Conservation (phyloP, 2,888 invertebrate genomes). For the Dusona sp. region DNA sequence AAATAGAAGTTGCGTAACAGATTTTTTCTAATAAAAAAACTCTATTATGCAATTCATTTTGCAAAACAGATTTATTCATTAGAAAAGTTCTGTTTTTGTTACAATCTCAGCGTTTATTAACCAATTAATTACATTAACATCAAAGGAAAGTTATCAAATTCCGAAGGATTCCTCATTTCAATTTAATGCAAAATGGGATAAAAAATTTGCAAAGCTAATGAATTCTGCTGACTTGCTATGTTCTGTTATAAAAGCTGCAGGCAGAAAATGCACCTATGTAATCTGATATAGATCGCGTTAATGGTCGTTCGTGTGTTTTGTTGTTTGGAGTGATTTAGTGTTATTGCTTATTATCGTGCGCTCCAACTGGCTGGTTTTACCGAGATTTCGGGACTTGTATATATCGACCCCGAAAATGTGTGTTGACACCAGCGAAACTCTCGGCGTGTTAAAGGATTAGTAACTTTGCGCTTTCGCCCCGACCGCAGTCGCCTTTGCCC, state of each 20-base stretch:
- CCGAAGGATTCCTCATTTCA: not conserved
- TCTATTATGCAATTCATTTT: too few relatives aligned
- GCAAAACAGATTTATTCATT: too few relatives aligned
- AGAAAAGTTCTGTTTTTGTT: too few relatives aligned
- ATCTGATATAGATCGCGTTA: conserved; percentile 20
- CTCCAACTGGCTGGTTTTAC: conserved; percentile 40
- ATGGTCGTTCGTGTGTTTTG: conserved; percentile 20
- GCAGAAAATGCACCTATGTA: conserved; percentile 3
- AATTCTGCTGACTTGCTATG: not conserved
- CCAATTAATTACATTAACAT: too few relatives aligned
- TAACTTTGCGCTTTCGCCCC: conserved; percentile 40
- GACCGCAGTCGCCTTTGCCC: not conserved
- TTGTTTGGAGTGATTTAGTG: conserved; percentile 38
- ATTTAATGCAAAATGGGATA: not conserved
- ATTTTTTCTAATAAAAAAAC: too few relatives aligned
- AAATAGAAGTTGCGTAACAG: not conserved
- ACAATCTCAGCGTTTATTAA: too few relatives aligned
- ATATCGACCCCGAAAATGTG: conserved; percentile 2
- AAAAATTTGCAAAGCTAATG: not conserved
- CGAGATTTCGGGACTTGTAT: conserved; percentile 31
- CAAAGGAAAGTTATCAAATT: not conserved
- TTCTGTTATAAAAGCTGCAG: conserved; percentile 7
- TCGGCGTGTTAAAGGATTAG: conserved; percentile 23
- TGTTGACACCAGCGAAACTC: conserved; percentile 2
- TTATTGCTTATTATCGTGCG: conserved; percentile 48